Conservation (phyloP, 2,113 vertebrate genomes). For the Lepus americanus region DNA sequence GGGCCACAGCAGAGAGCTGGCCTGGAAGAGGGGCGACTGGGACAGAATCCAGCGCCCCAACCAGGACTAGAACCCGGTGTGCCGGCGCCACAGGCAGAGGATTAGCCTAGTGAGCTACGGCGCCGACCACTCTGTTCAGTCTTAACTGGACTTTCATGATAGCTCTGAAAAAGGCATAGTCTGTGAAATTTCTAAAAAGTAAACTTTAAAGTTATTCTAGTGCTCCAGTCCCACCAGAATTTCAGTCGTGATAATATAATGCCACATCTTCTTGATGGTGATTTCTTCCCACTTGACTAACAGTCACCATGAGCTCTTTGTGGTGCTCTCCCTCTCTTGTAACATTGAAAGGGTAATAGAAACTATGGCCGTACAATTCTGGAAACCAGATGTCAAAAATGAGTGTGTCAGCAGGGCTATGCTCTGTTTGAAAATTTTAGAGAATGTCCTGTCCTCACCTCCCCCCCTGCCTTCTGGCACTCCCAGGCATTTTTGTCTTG, state of each 20-base stretch:
- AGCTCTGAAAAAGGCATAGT: not conserved
- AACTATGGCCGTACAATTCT: no score
- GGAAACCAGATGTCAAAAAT: not conserved
- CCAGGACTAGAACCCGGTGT: no score
- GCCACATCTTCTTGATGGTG: not conserved
- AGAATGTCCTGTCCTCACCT: not conserved
- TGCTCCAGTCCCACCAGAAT: not conserved
- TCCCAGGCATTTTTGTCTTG: not conserved
- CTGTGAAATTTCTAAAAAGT: slow-evolving; percentile 19
- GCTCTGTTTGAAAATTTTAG: no score
- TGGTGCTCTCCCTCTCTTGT: not conserved
- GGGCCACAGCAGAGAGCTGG: no score
- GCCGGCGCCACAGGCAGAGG: no score
- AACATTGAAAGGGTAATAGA: not conserved
- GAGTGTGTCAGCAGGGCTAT: not conserved
- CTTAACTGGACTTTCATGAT: slow-evolving; percentile 7
- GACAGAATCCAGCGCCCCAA: no score
- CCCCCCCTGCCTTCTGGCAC: no score
- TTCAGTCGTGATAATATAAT: not conserved
- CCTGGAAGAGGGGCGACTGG: no score
- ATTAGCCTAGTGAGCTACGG: no score
- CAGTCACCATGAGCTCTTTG: not conserved
- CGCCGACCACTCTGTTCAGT: not conserved
- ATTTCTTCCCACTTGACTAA: not conserved
- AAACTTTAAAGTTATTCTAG: not conserved